Evolutionary conservation across 1,140 invertebrate species (phyloP).

Genomic region (Drosophila melanogaster): DNA sequence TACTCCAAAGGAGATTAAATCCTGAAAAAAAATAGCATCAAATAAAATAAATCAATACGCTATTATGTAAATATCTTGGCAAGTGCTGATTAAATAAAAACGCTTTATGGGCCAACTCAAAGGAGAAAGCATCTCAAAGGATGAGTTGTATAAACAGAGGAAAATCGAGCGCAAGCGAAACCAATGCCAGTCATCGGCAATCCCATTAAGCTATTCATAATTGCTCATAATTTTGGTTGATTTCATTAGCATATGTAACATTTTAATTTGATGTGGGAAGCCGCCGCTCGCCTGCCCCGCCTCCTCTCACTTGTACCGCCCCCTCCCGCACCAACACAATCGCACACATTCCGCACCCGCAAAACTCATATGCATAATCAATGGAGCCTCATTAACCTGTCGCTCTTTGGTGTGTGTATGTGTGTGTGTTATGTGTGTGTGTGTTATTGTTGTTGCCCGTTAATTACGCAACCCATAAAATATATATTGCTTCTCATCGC

Average conservation of each 20-base stretch:
- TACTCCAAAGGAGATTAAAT: too few species aligned
- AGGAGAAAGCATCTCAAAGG: neutral
- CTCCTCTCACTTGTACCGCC: neutral
- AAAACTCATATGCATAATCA: slow-evolving; percentile 76
- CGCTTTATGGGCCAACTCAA: neutral
- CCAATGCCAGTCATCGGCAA: slow-evolving; percentile 39
- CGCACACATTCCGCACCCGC: slow-evolving; percentile 8
- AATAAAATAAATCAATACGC: too few species aligned
- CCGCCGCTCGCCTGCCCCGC: slow-evolving; percentile 22
- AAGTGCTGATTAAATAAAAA: too few species aligned
- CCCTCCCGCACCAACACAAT: neutral
- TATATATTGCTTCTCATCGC: slow-evolving; percentile 69
- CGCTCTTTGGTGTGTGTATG: slow-evolving; percentile 21
- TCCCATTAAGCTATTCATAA: slow-evolving; percentile 76
- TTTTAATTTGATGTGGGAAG: slow-evolving; percentile 75
- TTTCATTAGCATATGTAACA: slow-evolving; percentile 79
- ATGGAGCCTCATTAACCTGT: slow-evolving; percentile 80
- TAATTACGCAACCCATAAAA: slow-evolving; percentile 71
- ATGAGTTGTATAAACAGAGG: neutral
- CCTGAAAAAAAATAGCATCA: too few species aligned
- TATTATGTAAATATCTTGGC: too few species aligned
- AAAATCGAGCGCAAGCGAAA: slow-evolving; percentile 10
- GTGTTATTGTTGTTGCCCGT: slow-evolving; percentile 64
- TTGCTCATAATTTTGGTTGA: slow-evolving; percentile 80
- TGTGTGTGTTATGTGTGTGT: too few species aligned